phyloP scores from a whole-genome alignment of 2,888 invertebrate species.

The Plebejus melissa region DNA sequence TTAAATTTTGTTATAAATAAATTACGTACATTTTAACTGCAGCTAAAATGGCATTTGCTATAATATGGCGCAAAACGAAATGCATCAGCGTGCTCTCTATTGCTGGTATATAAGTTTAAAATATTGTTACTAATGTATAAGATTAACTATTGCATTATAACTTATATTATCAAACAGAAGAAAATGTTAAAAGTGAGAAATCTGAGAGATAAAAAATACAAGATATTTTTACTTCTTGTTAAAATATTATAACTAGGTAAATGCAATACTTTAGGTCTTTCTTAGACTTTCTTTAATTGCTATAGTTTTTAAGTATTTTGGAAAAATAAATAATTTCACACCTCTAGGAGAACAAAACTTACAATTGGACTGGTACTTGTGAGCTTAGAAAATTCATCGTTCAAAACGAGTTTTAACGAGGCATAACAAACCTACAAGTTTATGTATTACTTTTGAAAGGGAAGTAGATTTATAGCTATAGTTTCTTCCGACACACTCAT shows the following conservation, averaged over 20 bases:
- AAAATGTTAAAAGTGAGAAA: too few relatives aligned
- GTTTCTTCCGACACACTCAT: conserved; percentile 2
- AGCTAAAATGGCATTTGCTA: conserved; percentile 8
- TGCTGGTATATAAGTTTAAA: neutral
- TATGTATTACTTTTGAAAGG: neutral
- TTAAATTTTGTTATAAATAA: neutral
- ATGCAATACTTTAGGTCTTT: too few relatives aligned
- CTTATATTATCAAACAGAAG: too few relatives aligned
- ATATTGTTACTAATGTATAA: neutral
- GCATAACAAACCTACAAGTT: neutral
- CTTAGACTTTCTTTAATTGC: too few relatives aligned
- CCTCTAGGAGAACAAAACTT: too few relatives aligned
- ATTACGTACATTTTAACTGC: neutral
- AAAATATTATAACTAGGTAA: too few relatives aligned
- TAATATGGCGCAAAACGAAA: neutral
- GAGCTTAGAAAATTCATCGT: neutral
- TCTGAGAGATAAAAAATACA: too few relatives aligned
- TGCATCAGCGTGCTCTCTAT: neutral
- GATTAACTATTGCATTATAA: neutral
- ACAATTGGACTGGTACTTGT: too few relatives aligned
- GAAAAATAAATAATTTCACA: too few relatives aligned
- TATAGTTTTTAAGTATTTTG: too few relatives aligned
- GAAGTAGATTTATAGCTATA: neutral
- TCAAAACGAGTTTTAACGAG: neutral
- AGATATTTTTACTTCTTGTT: too few relatives aligned